These are phyloP conservation scores for Xiphias gladius DNA, from an alignment of 2,113 vertebrate species.

Conservation along the genomic window DNA sequence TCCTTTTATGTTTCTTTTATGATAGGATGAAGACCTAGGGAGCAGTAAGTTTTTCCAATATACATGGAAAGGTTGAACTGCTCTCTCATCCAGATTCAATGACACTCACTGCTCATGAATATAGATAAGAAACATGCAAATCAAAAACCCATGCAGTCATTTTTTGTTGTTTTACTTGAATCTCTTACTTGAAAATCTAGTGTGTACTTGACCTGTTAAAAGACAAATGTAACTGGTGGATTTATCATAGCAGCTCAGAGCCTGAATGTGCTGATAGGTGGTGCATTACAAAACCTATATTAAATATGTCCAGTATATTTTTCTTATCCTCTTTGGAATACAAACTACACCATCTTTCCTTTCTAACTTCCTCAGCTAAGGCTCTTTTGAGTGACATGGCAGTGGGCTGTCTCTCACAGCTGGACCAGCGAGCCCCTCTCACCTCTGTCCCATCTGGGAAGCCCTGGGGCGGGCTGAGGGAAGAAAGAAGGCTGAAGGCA, in stretches of 20 bases:
- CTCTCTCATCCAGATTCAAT: conserved; percentile 71
- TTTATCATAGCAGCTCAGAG: conserved; percentile 16
- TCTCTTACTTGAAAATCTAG: conserved; percentile 4
- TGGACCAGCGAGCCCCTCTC: conserved; percentile 81
- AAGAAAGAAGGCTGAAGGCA: conserved; percentile 78
- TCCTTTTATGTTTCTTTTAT: conserved; percentile 76
- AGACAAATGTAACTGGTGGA: not conserved
- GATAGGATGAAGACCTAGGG: conserved; percentile 66
- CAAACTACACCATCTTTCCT: not conserved
- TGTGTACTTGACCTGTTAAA: conserved; percentile 10
- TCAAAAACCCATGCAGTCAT: conserved; percentile 17
- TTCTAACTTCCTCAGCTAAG: not conserved
- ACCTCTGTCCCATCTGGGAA: conserved; percentile 82
- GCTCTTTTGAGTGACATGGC: conserved; percentile 50
- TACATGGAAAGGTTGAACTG: conserved; percentile 58
- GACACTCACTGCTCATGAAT: conserved; percentile 62
- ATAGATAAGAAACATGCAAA: conserved; percentile 67
- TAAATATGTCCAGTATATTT: not conserved
- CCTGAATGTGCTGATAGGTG: not conserved
- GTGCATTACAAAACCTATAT: not conserved
- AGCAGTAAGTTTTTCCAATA: conserved; percentile 62
- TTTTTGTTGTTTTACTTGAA: conserved; percentile 40
- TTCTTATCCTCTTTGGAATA: conserved; percentile 2
- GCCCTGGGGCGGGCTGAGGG: conserved; percentile 66
- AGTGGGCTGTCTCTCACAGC: conserved; percentile 75